Base-by-base conservation (phyloP, 2,113 vertebrate species). In the Oryzias woworae region DNA sequence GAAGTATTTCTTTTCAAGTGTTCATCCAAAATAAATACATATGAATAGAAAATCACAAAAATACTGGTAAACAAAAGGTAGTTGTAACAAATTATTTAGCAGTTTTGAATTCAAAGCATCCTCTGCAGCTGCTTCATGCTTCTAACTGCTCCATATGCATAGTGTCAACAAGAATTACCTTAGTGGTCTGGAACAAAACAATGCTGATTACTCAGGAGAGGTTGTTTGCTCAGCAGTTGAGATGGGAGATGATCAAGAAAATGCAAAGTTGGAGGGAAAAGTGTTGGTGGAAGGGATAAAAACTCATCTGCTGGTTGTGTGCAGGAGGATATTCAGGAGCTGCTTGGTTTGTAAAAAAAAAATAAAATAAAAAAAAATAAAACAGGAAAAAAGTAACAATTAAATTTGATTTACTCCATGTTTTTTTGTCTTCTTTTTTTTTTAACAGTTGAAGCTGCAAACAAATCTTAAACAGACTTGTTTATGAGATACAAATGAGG, bases 261-360 rank as follows among this genome's bases (percentile, higher is more conserved):
- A 79, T 55, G 66, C 42, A 45, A 71, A 73, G 63, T 75, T 82
- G 63, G 71, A 69, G 50, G 45, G 50, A 74, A 78, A 24, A 1
- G 47, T 24, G 45, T 5, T 16, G 44, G 8, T 64, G 54, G 72
- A 63, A 71, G 63, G 73, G 77, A 82, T 69, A 28, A 53, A 62
- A 77, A 75, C 72, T 52, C 87, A 83, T 87, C 80, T 90, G 86
- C 69, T 78, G 86, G 52, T 59, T 89, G 85, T 87, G 87, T 89
- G 83, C 78, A 78, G 61, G 71, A 58, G 82, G 73, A 80, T 77
- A 70, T 67, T 50, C 71, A 53, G 78, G 88, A 87, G 87, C 85
- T 84, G 86, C 66, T 28, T 56, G 58, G 42, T 36, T 36, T 36
- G n/a, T 3, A 48, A 20, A 48, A 4, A 48, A 20, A 12, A 17